phyloP scores from a whole-genome alignment of 2,113 vertebrate species.

The Hemibagrus wyckioides region DNA sequence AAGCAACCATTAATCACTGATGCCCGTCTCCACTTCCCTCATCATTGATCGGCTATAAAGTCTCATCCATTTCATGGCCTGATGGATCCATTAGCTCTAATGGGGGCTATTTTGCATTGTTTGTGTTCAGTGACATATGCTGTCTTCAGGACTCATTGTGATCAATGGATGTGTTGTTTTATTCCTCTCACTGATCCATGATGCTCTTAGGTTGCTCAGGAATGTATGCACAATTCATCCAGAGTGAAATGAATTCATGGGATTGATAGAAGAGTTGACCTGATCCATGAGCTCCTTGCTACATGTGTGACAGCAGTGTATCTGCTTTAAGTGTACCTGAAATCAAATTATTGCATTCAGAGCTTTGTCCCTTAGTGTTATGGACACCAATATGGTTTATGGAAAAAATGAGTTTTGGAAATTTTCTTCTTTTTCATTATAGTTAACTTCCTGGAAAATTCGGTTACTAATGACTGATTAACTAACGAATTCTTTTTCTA shows the following conservation, averaged over 20 bases:
- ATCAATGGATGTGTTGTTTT: constrained; percentile 70
- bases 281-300: neutral
- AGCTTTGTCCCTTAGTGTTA: neutral
- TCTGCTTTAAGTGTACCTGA: neutral
- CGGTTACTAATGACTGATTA: neutral
- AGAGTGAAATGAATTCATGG: constrained; percentile 3
- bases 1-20: constrained; percentile 68
- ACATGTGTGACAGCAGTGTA: neutral
- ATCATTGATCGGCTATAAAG: constrained; percentile 72
- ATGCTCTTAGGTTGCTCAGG: constrained; percentile 18
- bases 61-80: constrained; percentile 74
- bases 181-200: constrained; percentile 43
- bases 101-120: constrained; percentile 81
- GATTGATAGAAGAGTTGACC: neutral
- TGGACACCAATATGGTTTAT: neutral
- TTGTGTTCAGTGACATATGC: constrained; percentile 73
- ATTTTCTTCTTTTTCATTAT: no score
- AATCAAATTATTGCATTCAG: no score
- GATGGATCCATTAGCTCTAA: constrained; percentile 83
- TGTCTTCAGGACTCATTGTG: constrained; percentile 72
- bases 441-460: neutral
- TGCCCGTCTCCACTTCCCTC: constrained; percentile 57
- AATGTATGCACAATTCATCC: constrained; percentile 22
- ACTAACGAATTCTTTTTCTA: neutral
- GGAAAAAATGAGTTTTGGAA: no score